Evolutionary conservation across 2,888 invertebrate species (phyloP), one percentile per base, ranked within the genome.

Genomic region (Eilema depressum): DNA sequence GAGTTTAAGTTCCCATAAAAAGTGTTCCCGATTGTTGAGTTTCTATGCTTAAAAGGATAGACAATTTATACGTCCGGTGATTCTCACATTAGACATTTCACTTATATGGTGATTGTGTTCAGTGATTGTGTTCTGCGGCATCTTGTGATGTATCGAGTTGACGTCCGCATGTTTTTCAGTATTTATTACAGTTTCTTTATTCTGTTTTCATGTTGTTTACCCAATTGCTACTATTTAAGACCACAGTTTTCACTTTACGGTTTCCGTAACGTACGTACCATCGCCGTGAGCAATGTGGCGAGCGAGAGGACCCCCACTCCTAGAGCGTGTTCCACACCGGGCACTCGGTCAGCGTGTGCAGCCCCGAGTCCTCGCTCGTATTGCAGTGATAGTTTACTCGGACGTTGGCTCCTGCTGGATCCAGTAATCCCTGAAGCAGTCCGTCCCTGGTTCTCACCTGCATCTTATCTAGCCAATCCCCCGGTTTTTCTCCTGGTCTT

Each of bases 1-100:
- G 77, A 63, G 72, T 61, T 73, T 72, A 73, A 66, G 71, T 77
- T 70, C 70, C 76, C 81, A 85, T 83, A 87, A 85, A 86, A 84
- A 78, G 81, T 69, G 66, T 66, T 66, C 37, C 47, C 81, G 53
- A 78, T 83, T 72, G 81, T 76, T 78, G 73, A 41, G 65, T 69
- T 70, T 72, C 41, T 66, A 76, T 62, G 33, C 59, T 64, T 60
- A 59, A 37, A 53, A 56, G 37, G 61, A 68, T 79, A 75, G 70
- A 75, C 53, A 65, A 83, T 81, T 83, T 83, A 81, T 83, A 74
- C 74, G 66, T 83, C 75, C 83, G 83, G 72, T 60, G 57, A 73
- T 73, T 69, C 69, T 66, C 66, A 77, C 64, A 47, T 66, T 73
- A 59, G 75, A 76, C 66, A 66, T 76, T 41, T 76, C 62, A 76